Percentiles rank a stretch among this genome's conserved stretches.
Evolutionary conservation across 2,113 vertebrate genomes (phyloP).

Genomic region (Bambusicola thoracicus): DNA sequence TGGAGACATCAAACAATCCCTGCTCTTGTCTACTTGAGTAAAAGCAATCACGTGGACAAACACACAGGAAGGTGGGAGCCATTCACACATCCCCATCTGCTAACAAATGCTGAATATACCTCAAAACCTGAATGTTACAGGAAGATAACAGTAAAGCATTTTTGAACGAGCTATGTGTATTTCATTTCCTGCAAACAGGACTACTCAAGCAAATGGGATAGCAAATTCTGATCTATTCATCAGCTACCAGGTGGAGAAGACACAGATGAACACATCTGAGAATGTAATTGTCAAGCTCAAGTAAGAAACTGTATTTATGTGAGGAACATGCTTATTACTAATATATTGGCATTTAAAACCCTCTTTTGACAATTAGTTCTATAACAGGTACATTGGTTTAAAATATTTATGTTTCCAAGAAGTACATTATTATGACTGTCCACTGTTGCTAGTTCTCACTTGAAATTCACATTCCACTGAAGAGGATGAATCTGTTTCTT

Average conservation of each 20-base stretch:
- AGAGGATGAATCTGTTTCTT: neutral
- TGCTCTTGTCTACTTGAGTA: neutral
- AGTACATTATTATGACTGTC: neutral
- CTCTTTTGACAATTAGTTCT: rapidly evolving
- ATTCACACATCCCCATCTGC: neutral
- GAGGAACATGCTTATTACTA: neutral
- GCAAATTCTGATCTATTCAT: neutral
- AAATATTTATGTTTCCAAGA: neutral
- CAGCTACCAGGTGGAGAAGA: neutral
- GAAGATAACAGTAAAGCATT: neutral
- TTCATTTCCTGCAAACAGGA: neutral
- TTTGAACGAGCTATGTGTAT: neutral
- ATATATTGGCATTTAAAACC: neutral
- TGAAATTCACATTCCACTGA: rapidly evolving
- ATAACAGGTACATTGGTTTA: neutral
- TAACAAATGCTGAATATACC: neutral
- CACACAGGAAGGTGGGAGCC: neutral
- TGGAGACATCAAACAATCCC: neutral
- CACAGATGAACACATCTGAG: neutral
- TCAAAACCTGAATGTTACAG: neutral
- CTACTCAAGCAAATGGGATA: neutral
- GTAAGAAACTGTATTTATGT: neutral
- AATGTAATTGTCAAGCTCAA: neutral
- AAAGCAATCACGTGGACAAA: neutral
- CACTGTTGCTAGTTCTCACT: neutral